These are phyloP conservation scores for Bruchidius siliquastri DNA, from an alignment of 2,888 invertebrate genomes.

Conservation along the genomic window DNA sequence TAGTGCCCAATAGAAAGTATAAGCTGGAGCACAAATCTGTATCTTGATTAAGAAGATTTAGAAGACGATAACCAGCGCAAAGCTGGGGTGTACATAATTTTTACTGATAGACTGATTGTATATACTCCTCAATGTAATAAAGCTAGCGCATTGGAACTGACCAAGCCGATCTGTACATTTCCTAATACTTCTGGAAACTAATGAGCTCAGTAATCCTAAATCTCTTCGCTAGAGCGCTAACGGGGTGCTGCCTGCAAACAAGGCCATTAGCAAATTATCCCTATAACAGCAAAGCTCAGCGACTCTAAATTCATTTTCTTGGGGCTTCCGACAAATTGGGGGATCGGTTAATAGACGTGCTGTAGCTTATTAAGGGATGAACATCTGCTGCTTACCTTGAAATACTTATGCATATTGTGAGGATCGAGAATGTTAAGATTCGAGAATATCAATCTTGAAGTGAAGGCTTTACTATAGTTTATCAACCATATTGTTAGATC, in stretches of 20 bases:
- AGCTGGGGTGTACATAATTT: too few species aligned
- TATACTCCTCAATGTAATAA: too few species aligned
- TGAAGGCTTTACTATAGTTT: too few species aligned
- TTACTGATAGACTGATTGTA: too few species aligned
- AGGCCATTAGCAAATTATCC: not conserved
- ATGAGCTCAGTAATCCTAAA: not conserved
- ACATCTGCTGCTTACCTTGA: not conserved
- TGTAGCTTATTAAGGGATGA: not conserved
- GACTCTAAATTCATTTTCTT: not conserved
- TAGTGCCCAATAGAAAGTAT: too few species aligned
- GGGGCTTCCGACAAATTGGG: not conserved
- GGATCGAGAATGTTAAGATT: too few species aligned
- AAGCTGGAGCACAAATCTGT: too few species aligned
- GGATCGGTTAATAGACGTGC: not conserved
- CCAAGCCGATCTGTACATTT: not conserved
- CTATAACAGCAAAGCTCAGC: not conserved
- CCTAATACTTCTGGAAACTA: not conserved
- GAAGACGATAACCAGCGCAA: too few species aligned
- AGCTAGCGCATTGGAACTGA: not conserved
- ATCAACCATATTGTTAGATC: too few species aligned
- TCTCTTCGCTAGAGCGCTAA: not conserved
- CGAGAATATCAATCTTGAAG: not conserved
- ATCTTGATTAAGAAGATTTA: too few species aligned
- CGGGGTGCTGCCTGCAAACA: not conserved
- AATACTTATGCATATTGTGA: too few species aligned